A percentile compares a stretch with the other conserved stretches of the same genome.
Conservation (phyloP, 2,888 invertebrate genomes). For the Odontothrips loti region DNA sequence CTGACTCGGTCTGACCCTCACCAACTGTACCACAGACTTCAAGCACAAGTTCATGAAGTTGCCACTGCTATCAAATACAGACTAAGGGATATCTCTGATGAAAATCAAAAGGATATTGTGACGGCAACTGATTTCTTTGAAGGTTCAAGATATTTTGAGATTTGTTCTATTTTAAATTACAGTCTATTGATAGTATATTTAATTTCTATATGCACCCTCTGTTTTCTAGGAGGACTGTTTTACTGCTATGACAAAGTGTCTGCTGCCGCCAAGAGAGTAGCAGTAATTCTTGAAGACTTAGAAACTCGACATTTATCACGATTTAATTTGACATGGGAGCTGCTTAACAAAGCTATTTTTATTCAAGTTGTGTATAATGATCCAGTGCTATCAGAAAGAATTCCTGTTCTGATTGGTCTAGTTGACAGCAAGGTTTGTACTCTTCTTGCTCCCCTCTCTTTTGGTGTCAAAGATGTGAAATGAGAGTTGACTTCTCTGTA, state of each 20-base stretch:
- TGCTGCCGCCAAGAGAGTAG: constrained; percentile 55
- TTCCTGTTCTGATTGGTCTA: constrained; percentile 53
- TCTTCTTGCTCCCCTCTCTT: constrained; percentile 17
- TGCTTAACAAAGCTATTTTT: constrained; percentile 63
- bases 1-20: constrained; percentile 57
- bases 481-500: not conserved
- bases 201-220: not conserved
- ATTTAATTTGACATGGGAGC: constrained; percentile 62
- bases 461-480: not conserved
- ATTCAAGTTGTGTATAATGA: constrained; percentile 54
- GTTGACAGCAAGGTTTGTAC: constrained; percentile 44
- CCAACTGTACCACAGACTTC: constrained; percentile 59
- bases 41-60: constrained; percentile 60
- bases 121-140: constrained; percentile 54
- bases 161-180: not conserved
- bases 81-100: constrained; percentile 51
- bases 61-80: constrained; percentile 60
- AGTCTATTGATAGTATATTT: not conserved
- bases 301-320: constrained; percentile 57
- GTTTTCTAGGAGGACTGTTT: constrained; percentile 50
- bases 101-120: constrained; percentile 50
- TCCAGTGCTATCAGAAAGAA: constrained; percentile 54
- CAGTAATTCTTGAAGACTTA: constrained; percentile 56
- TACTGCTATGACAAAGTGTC: constrained; percentile 61
- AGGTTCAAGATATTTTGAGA: constrained; percentile 42